Evolutionary conservation across 2,797 vertebrate genomes (phyloP).

Genomic region (Cygnus olor): DNA sequence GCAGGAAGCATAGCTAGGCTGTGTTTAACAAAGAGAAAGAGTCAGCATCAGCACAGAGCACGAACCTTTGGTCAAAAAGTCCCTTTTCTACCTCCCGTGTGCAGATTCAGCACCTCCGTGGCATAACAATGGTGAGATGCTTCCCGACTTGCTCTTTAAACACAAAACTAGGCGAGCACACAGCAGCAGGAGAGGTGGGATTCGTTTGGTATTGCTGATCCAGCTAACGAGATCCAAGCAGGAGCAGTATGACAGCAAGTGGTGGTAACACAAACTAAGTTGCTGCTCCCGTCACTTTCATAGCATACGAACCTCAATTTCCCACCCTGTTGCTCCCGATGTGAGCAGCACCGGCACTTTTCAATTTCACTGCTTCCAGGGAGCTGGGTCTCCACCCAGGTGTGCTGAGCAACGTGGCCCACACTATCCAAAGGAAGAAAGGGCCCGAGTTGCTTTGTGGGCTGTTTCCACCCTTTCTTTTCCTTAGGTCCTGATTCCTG

Average conservation of each 20-base stretch:
- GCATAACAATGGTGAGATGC: background rate
- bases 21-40: background rate
- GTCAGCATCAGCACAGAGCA: background rate
- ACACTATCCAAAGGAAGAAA: background rate
- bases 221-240: background rate
- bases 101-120: background rate
- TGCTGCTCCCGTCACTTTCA: background rate
- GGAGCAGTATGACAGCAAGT: background rate
- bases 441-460: background rate
- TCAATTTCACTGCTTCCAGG: background rate
- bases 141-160: background rate
- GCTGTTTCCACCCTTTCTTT: background rate
- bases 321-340: background rate
- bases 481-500: background rate
- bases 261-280: rapidly evolving
- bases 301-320: background rate
- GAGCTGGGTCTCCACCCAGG: background rate
- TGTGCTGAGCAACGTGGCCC: background rate
- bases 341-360: background rate
- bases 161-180: background rate
- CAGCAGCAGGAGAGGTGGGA: background rate
- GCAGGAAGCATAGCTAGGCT: background rate
- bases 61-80: background rate
- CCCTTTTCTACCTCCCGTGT: background rate
- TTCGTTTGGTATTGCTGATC: background rate